Base-by-base conservation (phyloP, 2,888 invertebrate species). In the Chrysolina americana region DNA sequence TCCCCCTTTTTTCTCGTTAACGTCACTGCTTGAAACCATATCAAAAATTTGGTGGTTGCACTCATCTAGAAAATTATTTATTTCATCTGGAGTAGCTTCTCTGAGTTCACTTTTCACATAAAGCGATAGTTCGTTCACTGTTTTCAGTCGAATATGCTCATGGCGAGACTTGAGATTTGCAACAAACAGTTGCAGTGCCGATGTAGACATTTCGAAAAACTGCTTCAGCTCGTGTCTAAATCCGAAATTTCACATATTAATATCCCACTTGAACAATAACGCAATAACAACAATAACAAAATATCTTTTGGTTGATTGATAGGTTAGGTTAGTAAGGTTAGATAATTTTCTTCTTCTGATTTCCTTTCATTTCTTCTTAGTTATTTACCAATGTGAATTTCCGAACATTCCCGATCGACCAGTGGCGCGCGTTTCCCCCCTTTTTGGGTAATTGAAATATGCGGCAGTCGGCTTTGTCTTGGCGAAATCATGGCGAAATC, bases 21-120 rank as follows among this genome's bases (percentile, higher is more conserved):
- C 93, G 87, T 98, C 98, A 63, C 94, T 93, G 81, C 96, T 96
- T 15, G 96, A 96, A 2, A 98, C 96, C 98, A 98, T 97, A 87
- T 97, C 96, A 87, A 96, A 96, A 80, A 98, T 98, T 85, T 97
- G 96, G 85, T 96, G 96, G 87, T 98, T 98, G 86, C 98, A 97
- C 81, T 96, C 96, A 86, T 98, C 98, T 88, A 98, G 94, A 87
- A 98, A 98, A 76, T 93, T 91, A 28, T 95, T 94, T 79, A 97
- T 92, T 85, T 98, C 98, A 86, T 98, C 98, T 74, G 94, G 93
- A 0, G 96, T 94, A 81, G 96, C 95, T 89, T 97, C 97, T 8
- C 96, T 92, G 65, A 97, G 87, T 85, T 97, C 97, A 9, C 96
- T 96, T 87, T 96, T 96, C 11, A 96, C 96, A 89, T 95, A 98